Conservation (phyloP, 1,140 invertebrate species). For the Camponotus pennsylvanicus region DNA sequence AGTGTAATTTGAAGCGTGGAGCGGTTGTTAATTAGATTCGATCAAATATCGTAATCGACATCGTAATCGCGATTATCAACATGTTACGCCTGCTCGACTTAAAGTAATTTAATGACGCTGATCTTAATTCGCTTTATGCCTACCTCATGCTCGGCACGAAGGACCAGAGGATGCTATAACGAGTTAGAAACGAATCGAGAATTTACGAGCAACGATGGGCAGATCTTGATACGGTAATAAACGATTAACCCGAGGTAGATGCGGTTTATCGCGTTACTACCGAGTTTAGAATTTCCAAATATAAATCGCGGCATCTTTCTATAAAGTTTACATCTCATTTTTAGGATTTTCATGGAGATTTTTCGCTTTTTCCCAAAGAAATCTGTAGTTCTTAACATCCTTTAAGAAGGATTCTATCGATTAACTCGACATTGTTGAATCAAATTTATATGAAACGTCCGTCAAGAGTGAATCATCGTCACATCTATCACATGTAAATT, state of each 20-base stretch:
- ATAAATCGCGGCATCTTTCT: neutral
- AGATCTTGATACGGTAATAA: slow-evolving; percentile 45
- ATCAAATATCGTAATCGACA: slow-evolving; percentile 3
- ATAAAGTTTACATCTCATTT: no score
- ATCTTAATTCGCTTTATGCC: slow-evolving; percentile 39
- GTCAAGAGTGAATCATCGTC: neutral
- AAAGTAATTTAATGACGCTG: slow-evolving; percentile 29
- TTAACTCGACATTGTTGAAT: no score
- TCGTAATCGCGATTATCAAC: slow-evolving; percentile 41
- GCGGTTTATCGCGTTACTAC: slow-evolving; percentile 25
- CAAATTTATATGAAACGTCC: neutral
- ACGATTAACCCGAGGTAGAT: slow-evolving; percentile 39
- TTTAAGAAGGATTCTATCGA: no score
- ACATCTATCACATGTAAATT: no score
- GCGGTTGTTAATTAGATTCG: neutral
- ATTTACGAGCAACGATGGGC: slow-evolving; percentile 40
- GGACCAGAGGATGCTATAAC: neutral
- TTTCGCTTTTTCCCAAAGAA: neutral
- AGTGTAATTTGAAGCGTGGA: neutral
- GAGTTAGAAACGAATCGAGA: slow-evolving; percentile 42
- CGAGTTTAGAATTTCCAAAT: neutral
- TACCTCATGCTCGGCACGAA: neutral
- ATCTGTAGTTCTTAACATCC: no score
- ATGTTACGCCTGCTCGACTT: neutral
- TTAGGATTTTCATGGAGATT: neutral